Evolutionary conservation across 2,797 vertebrate genomes (phyloP), one percentile per base, ranked within the genome.

Genomic region (Aeoliscus strigatus): DNA sequence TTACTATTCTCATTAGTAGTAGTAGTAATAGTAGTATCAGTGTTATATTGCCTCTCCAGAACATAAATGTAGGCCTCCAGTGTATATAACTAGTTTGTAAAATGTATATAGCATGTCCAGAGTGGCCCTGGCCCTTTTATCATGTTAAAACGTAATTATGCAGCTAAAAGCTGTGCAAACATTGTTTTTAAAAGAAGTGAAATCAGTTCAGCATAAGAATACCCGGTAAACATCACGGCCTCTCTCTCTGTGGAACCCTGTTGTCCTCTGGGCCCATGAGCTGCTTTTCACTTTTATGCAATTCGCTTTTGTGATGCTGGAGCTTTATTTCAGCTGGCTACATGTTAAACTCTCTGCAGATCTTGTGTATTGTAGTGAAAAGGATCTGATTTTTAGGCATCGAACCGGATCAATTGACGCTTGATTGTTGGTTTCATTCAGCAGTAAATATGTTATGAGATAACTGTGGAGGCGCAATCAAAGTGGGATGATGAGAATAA

Each of bases 101-200:
- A 54, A 38, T 47, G 10, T 61, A 51, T 50, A 35, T 39, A 49
- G 42, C 51, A n/a, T 46, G 52, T 46, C 50, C 25, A 53, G 47
- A 50, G 14, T 34, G 43, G 7, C 11, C 24, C 55, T 28, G 17
- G 49, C 40, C 27, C 66, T 58, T 78, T 82, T 80, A 43, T 74
- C 14, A 80, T 86, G 76, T 61, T 62, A 75, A 83, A 51, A 63
- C 56, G 39, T 53, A 55, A 79, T 79, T 78, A 69, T 76, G 75
- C 67, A 56, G 2, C 57, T 39, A 61, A 68, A 81, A 83, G 75
- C 81, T 84, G 77, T 70, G 77, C 74, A 83, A 83, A 86, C 79
- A 80, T 62, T 7, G 8, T 36, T 26, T 27, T 12, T 35, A 26
- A 59, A 56, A 47, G 33, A 51, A 8, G 21, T 63, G 58, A 75